Conservation (phyloP, 2,888 invertebrate species). For the Poecilus cupreus region DNA sequence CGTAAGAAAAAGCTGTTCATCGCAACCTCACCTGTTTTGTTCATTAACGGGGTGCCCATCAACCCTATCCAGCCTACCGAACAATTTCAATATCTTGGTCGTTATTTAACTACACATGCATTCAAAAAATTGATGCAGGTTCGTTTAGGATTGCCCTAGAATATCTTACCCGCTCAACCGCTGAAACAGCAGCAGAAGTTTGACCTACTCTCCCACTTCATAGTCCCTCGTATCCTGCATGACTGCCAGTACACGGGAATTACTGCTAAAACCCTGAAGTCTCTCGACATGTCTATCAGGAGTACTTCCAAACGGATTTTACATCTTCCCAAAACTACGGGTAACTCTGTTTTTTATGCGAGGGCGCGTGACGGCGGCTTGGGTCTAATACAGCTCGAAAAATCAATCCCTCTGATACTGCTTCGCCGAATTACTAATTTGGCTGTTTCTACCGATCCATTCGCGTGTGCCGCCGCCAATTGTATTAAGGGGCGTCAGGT, state of each 20-base stretch:
- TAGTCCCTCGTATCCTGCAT: background rate
- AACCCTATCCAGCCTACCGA: background rate
- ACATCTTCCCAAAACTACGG: background rate
- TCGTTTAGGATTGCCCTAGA: background rate
- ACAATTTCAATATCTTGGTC: background rate
- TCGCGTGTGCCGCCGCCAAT: background rate
- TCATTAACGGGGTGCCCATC: background rate
- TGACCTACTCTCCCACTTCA: background rate
- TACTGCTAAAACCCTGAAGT: background rate
- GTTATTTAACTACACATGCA: background rate
- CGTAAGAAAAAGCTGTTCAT: no score
- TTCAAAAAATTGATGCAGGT: background rate
- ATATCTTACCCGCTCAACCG: background rate
- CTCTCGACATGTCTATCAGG: background rate
- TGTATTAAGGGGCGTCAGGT: background rate
- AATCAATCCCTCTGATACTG: background rate
- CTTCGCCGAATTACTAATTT: background rate
- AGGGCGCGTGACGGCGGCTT: background rate
- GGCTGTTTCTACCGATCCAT: background rate
- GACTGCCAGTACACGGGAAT: background rate
- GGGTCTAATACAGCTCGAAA: background rate
- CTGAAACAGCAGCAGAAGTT: background rate
- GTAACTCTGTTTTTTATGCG: background rate
- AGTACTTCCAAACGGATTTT: conserved; percentile 57
- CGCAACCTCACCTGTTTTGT: no score